A percentile compares a stretch with the other conserved stretches of the same genome.
Evolutionary conservation across 2,888 invertebrate species (phyloP).

Genomic region (Rapana venosa): DNA sequence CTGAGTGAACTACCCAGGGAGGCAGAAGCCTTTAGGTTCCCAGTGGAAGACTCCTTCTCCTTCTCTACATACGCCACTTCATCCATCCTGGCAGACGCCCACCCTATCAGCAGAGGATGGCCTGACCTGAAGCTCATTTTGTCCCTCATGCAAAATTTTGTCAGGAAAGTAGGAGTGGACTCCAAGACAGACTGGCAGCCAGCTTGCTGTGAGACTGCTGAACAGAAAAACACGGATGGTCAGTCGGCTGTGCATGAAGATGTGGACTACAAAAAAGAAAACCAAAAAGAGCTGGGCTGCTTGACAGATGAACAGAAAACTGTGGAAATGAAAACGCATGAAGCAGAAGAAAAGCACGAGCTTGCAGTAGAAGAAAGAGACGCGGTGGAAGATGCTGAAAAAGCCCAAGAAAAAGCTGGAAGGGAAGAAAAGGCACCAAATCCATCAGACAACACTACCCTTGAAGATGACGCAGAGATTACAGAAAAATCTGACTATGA

Average conservation of each 20-base stretch:
- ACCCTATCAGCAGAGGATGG: not conserved
- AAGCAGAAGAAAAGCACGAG: not conserved
- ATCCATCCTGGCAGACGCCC: not conserved
- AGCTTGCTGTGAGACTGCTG: not conserved
- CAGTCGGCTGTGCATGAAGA: not conserved
- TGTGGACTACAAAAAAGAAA: not conserved
- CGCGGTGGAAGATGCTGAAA: not conserved
- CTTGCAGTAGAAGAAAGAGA: not conserved
- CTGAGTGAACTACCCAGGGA: not conserved
- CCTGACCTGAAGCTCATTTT: constrained; percentile 18
- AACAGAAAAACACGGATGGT: not conserved
- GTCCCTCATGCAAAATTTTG: not conserved
- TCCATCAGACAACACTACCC: not conserved
- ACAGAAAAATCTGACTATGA: constrained; percentile 28
- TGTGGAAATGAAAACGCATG: not conserved
- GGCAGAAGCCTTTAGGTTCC: not conserved
- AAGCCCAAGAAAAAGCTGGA: not conserved
- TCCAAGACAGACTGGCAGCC: not conserved
- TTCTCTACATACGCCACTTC: not conserved
- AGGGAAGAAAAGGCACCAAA: not conserved
- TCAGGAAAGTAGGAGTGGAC: not conserved
- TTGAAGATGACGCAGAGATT: not conserved
- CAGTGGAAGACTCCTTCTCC: constrained; percentile 13
- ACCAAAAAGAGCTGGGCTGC: too few relatives aligned
- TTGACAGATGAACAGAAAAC: not conserved